Evolutionary conservation across 2,113 vertebrate genomes (phyloP).

Genomic region (Orthonyx spaldingii): DNA sequence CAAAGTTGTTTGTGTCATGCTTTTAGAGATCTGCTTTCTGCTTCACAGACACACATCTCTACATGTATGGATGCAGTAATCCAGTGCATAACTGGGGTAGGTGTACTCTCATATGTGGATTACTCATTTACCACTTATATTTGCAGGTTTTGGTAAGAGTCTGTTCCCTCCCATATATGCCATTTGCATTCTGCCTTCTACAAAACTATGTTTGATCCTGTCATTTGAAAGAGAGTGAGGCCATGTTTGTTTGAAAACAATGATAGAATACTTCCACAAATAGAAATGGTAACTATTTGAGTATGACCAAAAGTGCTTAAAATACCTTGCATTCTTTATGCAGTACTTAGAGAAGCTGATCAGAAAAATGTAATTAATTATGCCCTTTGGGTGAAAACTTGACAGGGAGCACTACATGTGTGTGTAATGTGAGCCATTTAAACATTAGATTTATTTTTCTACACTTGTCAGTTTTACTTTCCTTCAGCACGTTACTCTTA

Average conservation of each 20-base stretch:
- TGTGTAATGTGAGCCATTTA: neutral
- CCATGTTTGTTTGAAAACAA: neutral
- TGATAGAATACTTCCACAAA: neutral
- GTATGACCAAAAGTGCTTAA: neutral
- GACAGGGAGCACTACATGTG: neutral
- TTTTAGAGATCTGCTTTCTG: neutral
- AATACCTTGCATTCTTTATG: neutral
- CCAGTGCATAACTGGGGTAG: neutral
- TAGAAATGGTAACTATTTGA: neutral
- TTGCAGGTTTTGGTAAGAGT: neutral
- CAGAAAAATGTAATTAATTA: neutral
- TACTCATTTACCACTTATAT: neutral
- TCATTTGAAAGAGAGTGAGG: neutral
- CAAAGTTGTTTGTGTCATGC: neutral
- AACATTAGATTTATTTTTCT: neutral
- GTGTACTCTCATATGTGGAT: neutral
- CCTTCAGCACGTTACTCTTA: neutral
- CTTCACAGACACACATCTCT: neutral
- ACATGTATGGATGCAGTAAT: rapidly evolving
- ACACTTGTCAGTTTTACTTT: neutral
- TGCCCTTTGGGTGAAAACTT: neutral
- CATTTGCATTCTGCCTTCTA: neutral
- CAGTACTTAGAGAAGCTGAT: neutral
- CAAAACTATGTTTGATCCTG: neutral
- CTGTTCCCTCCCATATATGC: rapidly evolving